A percentile compares a stretch with the other conserved stretches of the same genome.
Conservation (phyloP, 2,797 vertebrate species). For the Takifugu rubripes region DNA sequence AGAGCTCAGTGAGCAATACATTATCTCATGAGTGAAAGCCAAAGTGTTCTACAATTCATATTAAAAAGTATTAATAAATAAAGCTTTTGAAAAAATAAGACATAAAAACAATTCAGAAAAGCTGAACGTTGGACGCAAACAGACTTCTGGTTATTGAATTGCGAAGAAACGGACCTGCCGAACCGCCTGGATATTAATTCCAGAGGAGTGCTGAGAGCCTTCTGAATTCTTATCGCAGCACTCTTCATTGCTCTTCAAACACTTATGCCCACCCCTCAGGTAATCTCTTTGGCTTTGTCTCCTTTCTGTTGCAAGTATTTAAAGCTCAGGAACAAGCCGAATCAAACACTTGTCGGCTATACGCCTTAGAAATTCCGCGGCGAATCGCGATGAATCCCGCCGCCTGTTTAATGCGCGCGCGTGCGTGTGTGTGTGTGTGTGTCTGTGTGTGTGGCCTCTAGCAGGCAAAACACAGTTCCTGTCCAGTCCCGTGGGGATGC, state of each 20-base stretch:
- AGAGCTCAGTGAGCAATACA: too few relatives aligned
- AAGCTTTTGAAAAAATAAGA: background rate
- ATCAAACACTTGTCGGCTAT: background rate
- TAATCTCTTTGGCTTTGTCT: slow-evolving; percentile 27
- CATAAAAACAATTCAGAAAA: background rate
- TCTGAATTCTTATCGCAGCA: slow-evolving; percentile 24
- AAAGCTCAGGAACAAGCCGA: slow-evolving; percentile 9
- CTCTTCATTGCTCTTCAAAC: slow-evolving; percentile 31
- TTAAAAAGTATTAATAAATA: background rate
- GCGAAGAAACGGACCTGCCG: slow-evolving; percentile 17
- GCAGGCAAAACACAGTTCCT: slow-evolving; percentile 30
- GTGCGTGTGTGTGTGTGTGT: too few relatives aligned
- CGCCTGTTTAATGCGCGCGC: background rate
- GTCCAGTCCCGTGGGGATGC: slow-evolving; percentile 30
- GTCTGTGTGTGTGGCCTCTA: too few relatives aligned
- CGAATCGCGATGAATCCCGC: slow-evolving; percentile 13
- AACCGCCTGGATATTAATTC: slow-evolving; percentile 30
- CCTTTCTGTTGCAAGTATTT: slow-evolving; percentile 14
- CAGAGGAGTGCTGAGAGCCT: slow-evolving; percentile 12
- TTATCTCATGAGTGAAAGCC: too few relatives aligned
- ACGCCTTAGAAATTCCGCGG: background rate
- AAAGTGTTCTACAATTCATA: background rate
- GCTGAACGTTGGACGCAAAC: slow-evolving; percentile 4
- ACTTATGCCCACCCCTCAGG: slow-evolving; percentile 14
- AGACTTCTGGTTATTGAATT: slow-evolving; percentile 11